Evolutionary conservation across 2,113 vertebrate genomes (phyloP).

Genomic region (Microtus ochrogaster): DNA sequence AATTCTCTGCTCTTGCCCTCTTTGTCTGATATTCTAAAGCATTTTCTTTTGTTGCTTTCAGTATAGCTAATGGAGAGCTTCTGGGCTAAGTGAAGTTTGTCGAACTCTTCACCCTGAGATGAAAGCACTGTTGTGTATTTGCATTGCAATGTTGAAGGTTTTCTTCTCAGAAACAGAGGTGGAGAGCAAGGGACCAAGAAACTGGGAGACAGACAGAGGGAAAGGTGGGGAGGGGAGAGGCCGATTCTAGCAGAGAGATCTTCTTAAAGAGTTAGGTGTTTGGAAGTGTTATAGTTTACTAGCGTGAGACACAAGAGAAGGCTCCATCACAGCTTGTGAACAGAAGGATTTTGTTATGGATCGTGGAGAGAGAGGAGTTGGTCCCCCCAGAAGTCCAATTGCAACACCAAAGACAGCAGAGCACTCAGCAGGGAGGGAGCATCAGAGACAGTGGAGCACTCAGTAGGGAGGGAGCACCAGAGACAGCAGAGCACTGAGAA

Average conservation of each 20-base stretch:
- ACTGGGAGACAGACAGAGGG: neutral
- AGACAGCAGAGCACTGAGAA: neutral
- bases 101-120: neutral
- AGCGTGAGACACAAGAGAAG: neutral
- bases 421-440: neutral
- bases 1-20: neutral
- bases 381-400: too few species aligned
- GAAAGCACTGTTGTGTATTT: neutral
- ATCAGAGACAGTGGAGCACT: neutral
- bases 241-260: neutral
- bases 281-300: neutral
- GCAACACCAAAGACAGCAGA: neutral
- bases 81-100: neutral
- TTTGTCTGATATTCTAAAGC: slow-evolving; percentile 17
- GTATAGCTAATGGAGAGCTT: neutral
- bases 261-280: neutral
- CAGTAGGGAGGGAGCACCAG: too few species aligned
- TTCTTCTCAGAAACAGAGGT: neutral
- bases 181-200: neutral
- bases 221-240: neutral
- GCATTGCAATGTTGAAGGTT: neutral
- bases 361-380: neutral
- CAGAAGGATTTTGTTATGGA: neutral
- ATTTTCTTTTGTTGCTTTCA: slow-evolving; percentile 24
- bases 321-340: neutral